phyloP scores from a whole-genome alignment of 2,797 vertebrate species.

The Rhinophrynus dorsalis region DNA sequence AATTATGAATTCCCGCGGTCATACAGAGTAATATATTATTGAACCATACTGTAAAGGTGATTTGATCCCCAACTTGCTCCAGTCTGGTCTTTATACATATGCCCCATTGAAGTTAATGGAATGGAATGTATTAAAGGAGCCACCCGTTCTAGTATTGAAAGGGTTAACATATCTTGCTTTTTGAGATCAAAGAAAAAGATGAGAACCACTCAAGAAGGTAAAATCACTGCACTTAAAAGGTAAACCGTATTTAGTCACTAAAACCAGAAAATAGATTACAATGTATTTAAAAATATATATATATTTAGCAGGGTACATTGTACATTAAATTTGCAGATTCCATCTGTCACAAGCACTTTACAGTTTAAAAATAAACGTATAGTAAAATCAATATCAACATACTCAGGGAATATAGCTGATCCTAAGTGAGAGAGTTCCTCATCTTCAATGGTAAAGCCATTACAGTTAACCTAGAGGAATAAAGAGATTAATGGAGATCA shows the following conservation, averaged over 20 bases:
- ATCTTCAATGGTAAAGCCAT: conserved; percentile 95
- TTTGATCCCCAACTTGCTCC: too few relatives aligned
- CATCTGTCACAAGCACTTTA: conserved; percentile 1
- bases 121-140: too few relatives aligned
- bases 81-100: too few relatives aligned
- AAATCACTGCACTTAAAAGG: background rate
- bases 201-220: background rate
- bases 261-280: background rate
- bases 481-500: conserved; percentile 12
- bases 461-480: conserved; percentile 85
- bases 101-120: conserved; percentile 8
- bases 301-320: background rate
- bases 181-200: background rate
- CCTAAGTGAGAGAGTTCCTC: conserved; percentile 93
- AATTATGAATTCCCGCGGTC: too few relatives aligned
- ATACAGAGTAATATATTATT: too few relatives aligned
- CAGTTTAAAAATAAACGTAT: background rate
- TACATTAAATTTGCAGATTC: background rate
- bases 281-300: too few relatives aligned
- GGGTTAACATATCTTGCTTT: conserved; percentile 3
- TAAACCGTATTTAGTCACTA: background rate
- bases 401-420: conserved; percentile 94
- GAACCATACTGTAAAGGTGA: too few relatives aligned
- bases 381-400: too few relatives aligned
- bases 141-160: background rate